Evolutionary conservation across 2,797 vertebrate species (phyloP).

Genomic region (Eospalax fontanierii): DNA sequence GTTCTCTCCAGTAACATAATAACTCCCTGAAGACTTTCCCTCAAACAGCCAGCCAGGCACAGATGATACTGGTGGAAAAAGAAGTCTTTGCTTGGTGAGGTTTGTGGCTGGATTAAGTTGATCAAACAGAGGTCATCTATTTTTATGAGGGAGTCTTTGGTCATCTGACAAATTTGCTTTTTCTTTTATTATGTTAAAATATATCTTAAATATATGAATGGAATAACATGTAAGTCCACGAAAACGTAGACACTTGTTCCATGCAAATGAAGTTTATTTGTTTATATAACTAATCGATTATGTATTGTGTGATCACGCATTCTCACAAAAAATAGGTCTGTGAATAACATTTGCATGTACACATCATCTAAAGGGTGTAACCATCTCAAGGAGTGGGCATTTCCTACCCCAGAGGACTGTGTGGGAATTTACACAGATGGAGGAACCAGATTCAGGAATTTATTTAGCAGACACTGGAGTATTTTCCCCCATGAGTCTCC

Average conservation of each 20-base stretch:
- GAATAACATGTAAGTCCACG: too few species aligned
- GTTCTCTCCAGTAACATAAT: conserved; percentile 81
- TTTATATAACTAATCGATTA: neutral
- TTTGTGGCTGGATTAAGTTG: conserved; percentile 65
- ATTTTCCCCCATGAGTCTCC: neutral
- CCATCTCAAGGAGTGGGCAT: neutral
- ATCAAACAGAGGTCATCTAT: conserved; percentile 76
- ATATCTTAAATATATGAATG: neutral
- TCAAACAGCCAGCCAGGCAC: conserved; percentile 65
- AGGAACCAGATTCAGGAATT: conserved; percentile 23
- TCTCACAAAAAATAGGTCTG: neutral
- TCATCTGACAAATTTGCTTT: conserved; percentile 60
- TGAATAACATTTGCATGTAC: neutral
- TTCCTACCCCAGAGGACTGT: neutral
- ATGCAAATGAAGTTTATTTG: neutral
- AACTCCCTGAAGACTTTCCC: conserved; percentile 71
- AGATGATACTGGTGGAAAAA: conserved; percentile 68
- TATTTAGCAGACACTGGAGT: neutral
- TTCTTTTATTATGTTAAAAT: neutral
- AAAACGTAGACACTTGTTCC: too few species aligned
- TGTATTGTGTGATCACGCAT: neutral
- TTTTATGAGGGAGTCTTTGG: conserved; percentile 51
- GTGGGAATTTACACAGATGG: conserved; percentile 29
- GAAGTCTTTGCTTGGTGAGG: conserved; percentile 65
- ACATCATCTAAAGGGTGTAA: conserved; percentile 12